Percentiles rank a stretch among this genome's conserved stretches.
phyloP scores from a whole-genome alignment of 2,113 vertebrate genomes.

The Malurus cyaneus region DNA sequence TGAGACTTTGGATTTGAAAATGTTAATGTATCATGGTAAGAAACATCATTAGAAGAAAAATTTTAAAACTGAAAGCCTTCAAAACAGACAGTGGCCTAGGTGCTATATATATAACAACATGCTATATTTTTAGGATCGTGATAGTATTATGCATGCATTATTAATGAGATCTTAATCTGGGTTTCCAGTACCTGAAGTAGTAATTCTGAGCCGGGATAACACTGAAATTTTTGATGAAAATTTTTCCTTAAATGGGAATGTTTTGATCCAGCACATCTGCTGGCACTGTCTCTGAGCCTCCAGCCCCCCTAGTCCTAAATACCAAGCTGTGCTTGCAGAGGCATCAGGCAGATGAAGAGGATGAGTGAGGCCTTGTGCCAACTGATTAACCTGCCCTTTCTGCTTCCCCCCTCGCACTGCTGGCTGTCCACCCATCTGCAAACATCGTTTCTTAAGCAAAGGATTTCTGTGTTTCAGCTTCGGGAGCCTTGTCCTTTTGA shows the following conservation, averaged over 20 bases:
- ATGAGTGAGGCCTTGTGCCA: neutral
- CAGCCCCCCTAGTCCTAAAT: neutral
- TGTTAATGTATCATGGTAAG: neutral
- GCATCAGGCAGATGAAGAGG: neutral
- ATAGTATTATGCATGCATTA: neutral
- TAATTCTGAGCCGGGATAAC: neutral
- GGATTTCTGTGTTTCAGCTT: neutral
- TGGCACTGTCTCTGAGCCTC: neutral
- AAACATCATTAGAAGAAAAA: neutral
- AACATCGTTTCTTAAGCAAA: neutral
- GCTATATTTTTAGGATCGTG: fast-evolving
- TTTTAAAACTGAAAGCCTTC: neutral
- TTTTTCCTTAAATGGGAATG: neutral
- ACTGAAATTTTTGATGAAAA: neutral
- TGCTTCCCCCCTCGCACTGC: neutral
- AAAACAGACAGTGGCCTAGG: neutral
- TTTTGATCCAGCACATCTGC: neutral
- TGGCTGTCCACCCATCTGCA: neutral
- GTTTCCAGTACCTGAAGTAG: neutral
- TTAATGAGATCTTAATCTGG: neutral
- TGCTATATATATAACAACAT: neutral
- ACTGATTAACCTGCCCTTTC: neutral
- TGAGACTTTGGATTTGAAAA: neutral
- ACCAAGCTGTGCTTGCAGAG: neutral
- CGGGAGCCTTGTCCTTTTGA: neutral